These are phyloP conservation scores for Porites rus DNA, from an alignment of 92 coral and sea anemone species.

Conservation along the genomic window DNA sequence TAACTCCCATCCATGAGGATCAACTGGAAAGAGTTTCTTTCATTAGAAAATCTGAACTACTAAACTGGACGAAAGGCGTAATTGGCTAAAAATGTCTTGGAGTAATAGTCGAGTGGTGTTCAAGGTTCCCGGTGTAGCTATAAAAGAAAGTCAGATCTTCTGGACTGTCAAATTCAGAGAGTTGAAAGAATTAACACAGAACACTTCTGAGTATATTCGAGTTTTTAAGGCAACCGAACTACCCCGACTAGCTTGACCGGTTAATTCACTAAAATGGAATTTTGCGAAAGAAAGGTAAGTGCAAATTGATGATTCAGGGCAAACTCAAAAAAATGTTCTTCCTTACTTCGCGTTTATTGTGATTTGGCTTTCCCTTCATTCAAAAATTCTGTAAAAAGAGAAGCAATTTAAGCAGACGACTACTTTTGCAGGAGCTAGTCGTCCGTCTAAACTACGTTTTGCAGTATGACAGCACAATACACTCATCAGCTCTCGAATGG, in stretches of 20 bases:
- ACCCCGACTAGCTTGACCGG: neutral
- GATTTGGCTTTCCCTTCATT: neutral
- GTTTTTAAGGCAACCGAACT: neutral
- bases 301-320: neutral
- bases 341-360: too few species aligned
- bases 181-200: neutral
- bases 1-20: slow-evolving; percentile 10
- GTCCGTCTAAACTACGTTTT: too few species aligned
- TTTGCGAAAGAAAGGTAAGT: slow-evolving; percentile 26
- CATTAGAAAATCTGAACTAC: slow-evolving; percentile 4
- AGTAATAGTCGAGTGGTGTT: neutral
- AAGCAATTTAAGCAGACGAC: too few species aligned
- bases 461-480: too few species aligned
- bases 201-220: neutral
- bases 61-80: slow-evolving; percentile 32
- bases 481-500: too few species aligned
- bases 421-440: too few species aligned
- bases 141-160: slow-evolving; percentile 14
- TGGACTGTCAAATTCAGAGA: neutral
- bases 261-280: neutral
- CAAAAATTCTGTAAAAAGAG: too few species aligned
- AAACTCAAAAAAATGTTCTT: too few species aligned
- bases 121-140: neutral
- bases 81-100: slow-evolving; percentile 27
- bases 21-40: neutral